Conservation (phyloP, 2,888 invertebrate species). For the Heliconius ismenius region DNA sequence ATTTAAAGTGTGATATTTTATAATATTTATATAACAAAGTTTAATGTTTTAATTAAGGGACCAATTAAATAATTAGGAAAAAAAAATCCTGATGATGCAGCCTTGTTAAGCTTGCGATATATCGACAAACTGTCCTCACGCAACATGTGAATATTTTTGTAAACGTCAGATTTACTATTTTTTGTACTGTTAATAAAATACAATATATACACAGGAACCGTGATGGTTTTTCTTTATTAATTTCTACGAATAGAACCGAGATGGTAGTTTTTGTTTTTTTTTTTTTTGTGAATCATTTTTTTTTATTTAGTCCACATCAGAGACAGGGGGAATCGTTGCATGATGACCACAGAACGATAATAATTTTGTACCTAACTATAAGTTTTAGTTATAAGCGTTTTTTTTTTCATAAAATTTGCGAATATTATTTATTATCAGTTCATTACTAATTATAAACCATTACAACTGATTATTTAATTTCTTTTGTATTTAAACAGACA, state of each 20-base stretch:
- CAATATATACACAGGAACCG: constrained; percentile 58
- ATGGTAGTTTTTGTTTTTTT: constrained; percentile 55
- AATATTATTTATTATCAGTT: constrained; percentile 82
- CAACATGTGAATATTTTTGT: constrained; percentile 61
- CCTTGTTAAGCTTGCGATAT: constrained; percentile 63
- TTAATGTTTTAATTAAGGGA: constrained; percentile 81
- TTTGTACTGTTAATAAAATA: constrained; percentile 68
- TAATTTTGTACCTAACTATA: constrained; percentile 81
- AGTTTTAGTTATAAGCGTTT: constrained; percentile 76
- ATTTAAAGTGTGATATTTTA: constrained; percentile 83
- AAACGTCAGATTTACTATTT: constrained; percentile 67
- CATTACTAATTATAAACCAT: constrained; percentile 80
- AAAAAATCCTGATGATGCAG: constrained; percentile 70
- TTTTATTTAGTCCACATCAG: constrained; percentile 74
- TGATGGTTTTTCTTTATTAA: constrained; percentile 71
- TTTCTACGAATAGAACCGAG: constrained; percentile 61
- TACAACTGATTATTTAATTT: constrained; percentile 80
- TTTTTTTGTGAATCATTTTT: constrained; percentile 50
- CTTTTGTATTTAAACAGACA: constrained; percentile 79
- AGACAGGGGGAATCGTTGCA: constrained; percentile 58
- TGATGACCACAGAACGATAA: constrained; percentile 68
- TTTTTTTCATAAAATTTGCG: constrained; percentile 73
- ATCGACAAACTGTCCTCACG: constrained; percentile 70
- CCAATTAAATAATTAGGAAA: constrained; percentile 81
- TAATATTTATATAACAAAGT: constrained; percentile 81